A percentile compares a stretch with the other conserved stretches of the same genome.
Evolutionary conservation across 2,888 invertebrate species (phyloP).

Genomic region (Calameuta pallipes): DNA sequence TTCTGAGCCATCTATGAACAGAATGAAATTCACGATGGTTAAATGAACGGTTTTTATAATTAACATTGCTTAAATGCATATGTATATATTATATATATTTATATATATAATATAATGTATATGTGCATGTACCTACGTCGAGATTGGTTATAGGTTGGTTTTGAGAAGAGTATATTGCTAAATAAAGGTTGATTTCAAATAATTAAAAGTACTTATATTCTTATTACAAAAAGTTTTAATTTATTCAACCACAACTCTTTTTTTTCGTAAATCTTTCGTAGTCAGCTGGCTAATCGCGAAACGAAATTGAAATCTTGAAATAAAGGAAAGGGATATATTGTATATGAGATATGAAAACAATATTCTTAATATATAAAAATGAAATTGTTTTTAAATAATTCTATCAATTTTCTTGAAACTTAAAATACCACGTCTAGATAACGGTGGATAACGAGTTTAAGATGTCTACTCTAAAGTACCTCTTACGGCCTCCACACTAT

Average conservation of each 20-base stretch:
- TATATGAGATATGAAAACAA: neutral
- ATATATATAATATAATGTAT: constrained; percentile 10
- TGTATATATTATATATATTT: constrained; percentile 15
- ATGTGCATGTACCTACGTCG: neutral
- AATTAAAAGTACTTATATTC: constrained; percentile 3
- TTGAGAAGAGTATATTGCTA: constrained; percentile 50
- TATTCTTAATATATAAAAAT: neutral
- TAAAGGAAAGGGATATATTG: neutral
- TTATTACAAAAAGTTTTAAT: neutral
- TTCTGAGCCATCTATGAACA: neutral
- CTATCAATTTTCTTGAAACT: neutral
- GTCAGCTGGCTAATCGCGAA: neutral
- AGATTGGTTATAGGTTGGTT: constrained; percentile 37
- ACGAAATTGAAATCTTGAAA: neutral
- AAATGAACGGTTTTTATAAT: constrained; percentile 17
- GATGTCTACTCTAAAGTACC: neutral
- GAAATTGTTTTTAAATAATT: neutral
- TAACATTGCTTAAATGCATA: constrained; percentile 8
- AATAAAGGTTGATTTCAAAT: constrained; percentile 51
- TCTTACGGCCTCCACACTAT: neutral
- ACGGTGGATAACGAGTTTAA: neutral
- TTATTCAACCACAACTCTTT: neutral
- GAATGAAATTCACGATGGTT: neutral
- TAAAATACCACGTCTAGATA: neutral
- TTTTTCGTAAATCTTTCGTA: neutral